Conservation (phyloP, 2,888 invertebrate species). For the Hirtodrosophila cameraria region DNA sequence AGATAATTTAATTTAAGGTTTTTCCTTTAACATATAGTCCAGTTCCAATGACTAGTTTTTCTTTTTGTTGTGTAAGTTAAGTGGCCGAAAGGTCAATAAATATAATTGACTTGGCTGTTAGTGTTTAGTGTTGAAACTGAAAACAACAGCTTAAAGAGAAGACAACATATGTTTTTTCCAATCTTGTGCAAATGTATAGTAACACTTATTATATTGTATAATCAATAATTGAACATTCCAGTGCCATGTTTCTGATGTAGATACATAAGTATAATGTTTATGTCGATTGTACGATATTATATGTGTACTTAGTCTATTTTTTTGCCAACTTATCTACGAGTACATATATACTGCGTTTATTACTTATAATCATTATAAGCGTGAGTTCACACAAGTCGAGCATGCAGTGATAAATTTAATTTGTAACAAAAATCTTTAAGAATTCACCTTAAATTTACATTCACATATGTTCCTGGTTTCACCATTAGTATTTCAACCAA, state of each 20-base stretch:
- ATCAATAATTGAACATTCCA: slow-evolving; percentile 23
- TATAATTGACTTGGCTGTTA: slow-evolving; percentile 37
- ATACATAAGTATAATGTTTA: slow-evolving; percentile 24
- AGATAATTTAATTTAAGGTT: slow-evolving; percentile 23
- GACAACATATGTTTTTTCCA: slow-evolving; percentile 9
- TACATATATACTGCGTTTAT: slow-evolving; percentile 42
- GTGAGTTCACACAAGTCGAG: slow-evolving; percentile 26
- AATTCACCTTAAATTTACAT: background rate
- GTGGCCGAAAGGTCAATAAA: background rate
- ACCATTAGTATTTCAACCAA: background rate
- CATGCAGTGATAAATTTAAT: slow-evolving; percentile 1
- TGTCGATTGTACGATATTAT: slow-evolving; percentile 35
- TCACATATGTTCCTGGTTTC: slow-evolving; percentile 12
- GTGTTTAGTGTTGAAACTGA: slow-evolving; percentile 29
- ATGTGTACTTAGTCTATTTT: slow-evolving; percentile 24
- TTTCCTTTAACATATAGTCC: slow-evolving; percentile 12
- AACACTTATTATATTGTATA: slow-evolving; percentile 29
- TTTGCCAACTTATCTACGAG: slow-evolving; percentile 25
- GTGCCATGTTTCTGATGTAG: slow-evolving; percentile 36
- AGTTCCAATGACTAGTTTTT: slow-evolving; percentile 17
- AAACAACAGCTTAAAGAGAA: background rate
- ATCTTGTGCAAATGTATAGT: slow-evolving; percentile 32
- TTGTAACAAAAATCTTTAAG: too few species aligned
- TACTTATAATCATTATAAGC: slow-evolving; percentile 33
- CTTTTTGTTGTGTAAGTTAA: slow-evolving; percentile 18